Conservation (phyloP, 2,888 invertebrate genomes). For the Leptopilina drosophilae region DNA sequence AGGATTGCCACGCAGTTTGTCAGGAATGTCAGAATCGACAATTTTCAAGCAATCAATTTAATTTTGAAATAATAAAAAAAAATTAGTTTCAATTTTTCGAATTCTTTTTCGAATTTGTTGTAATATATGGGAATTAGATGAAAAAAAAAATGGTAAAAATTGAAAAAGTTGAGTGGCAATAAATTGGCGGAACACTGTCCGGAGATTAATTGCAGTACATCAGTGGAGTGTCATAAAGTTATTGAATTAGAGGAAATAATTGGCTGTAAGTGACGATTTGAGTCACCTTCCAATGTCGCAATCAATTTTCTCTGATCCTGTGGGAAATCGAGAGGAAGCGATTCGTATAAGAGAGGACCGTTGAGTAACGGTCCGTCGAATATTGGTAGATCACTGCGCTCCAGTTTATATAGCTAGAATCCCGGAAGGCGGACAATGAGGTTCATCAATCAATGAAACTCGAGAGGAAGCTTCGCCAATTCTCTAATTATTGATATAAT, state of each 20-base stretch:
- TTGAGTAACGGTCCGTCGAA: constrained; percentile 39
- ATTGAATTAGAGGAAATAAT: constrained; percentile 39
- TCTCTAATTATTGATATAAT: constrained; percentile 47
- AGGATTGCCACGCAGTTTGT: too few species aligned
- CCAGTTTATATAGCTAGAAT: constrained; percentile 37
- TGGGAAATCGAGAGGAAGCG: constrained; percentile 38
- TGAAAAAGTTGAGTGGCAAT: background rate
- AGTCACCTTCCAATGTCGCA: constrained; percentile 31
- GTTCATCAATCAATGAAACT: constrained; percentile 50
- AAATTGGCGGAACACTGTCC: background rate
- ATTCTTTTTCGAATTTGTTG: too few species aligned
- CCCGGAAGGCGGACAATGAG: constrained; percentile 48
- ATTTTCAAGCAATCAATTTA: too few species aligned
- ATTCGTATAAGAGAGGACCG: constrained; percentile 23
- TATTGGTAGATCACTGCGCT: constrained; percentile 39
- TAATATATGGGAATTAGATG: too few species aligned
- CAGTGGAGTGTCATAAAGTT: constrained; percentile 30
- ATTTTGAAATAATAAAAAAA: too few species aligned
- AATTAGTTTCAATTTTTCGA: too few species aligned
- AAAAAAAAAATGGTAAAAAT: background rate
- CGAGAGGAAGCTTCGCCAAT: constrained; percentile 42
- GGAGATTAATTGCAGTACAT: constrained; percentile 23
- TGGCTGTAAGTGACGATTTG: constrained; percentile 36
- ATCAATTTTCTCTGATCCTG: constrained; percentile 39
- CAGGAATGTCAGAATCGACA: too few species aligned